phyloP scores from a whole-genome alignment of 2,888 invertebrate genomes.

The Tipula lateralis region DNA sequence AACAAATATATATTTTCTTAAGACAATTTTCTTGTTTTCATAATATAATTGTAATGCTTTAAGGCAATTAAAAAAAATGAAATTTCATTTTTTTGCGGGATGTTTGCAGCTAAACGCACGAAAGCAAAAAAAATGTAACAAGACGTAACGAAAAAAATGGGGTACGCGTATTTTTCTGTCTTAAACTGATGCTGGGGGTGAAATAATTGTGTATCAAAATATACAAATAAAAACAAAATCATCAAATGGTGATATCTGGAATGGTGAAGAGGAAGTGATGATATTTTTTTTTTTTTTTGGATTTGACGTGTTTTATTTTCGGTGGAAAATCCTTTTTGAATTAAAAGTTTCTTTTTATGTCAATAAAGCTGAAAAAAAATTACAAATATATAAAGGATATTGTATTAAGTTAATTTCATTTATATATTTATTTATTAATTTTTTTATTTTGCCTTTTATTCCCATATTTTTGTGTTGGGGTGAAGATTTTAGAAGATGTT shows the following conservation, averaged over 20 bases:
- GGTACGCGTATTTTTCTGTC: background rate
- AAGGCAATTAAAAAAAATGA: slow-evolving; percentile 28
- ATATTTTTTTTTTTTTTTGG: slow-evolving; percentile 24
- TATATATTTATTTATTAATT: background rate
- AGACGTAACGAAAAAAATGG: background rate
- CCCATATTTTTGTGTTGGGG: background rate
- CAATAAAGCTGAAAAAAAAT: slow-evolving; percentile 3
- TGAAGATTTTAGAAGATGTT: background rate
- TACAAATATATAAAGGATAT: background rate
- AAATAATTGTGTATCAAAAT: background rate
- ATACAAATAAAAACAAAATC: background rate
- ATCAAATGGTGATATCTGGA: slow-evolving; percentile 19
- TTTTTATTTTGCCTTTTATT: background rate
- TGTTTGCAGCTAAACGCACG: background rate
- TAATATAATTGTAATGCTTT: slow-evolving; percentile 19
- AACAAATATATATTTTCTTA: background rate
- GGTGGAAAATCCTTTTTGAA: slow-evolving; percentile 25
- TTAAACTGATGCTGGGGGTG: background rate
- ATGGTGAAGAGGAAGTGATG: slow-evolving; percentile 6
- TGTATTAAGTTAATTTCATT: slow-evolving; percentile 14
- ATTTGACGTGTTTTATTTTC: slow-evolving; percentile 26
- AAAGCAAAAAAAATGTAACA: background rate
- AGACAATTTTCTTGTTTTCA: slow-evolving; percentile 3
- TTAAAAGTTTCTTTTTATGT: slow-evolving; percentile 25
- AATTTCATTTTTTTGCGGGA: slow-evolving; percentile 6